phyloP scores from a whole-genome alignment of 1,140 invertebrate species.

The Yoshiicerus persimilis region DNA sequence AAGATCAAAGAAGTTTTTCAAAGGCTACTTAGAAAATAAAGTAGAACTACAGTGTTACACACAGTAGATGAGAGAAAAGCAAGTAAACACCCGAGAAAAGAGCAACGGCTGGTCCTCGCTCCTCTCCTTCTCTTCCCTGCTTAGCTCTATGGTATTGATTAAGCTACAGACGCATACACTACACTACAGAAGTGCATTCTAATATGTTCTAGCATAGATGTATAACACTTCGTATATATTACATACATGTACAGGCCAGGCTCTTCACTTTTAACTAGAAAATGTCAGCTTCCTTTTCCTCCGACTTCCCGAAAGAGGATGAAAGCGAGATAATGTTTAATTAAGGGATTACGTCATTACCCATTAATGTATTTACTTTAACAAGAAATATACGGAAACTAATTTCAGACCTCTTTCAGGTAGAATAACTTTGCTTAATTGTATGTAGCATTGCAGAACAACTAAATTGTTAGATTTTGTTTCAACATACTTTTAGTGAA shows the following conservation, averaged over 20 bases:
- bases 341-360: neutral
- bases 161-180: neutral
- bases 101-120: neutral
- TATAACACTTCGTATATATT: neutral
- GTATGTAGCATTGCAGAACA: too few species aligned
- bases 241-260: neutral
- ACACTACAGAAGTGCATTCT: neutral
- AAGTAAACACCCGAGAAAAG: constrained; percentile 1
- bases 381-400: neutral
- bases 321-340: constrained; percentile 9
- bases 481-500: too few species aligned
- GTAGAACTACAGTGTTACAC: neutral
- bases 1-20: neutral
- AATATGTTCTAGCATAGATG: neutral
- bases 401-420: neutral
- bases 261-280: neutral
- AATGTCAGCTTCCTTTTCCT: neutral
- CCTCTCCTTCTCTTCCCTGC: neutral
- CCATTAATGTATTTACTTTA: neutral
- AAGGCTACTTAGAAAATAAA: neutral
- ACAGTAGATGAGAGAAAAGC: neutral
- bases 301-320: neutral
- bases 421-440: neutral
- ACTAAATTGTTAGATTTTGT: too few species aligned
- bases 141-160: neutral